A percentile compares a stretch with the other conserved stretches of the same genome.
Conservation (phyloP, 2,113 vertebrate genomes). For the Chaetops frenatus region DNA sequence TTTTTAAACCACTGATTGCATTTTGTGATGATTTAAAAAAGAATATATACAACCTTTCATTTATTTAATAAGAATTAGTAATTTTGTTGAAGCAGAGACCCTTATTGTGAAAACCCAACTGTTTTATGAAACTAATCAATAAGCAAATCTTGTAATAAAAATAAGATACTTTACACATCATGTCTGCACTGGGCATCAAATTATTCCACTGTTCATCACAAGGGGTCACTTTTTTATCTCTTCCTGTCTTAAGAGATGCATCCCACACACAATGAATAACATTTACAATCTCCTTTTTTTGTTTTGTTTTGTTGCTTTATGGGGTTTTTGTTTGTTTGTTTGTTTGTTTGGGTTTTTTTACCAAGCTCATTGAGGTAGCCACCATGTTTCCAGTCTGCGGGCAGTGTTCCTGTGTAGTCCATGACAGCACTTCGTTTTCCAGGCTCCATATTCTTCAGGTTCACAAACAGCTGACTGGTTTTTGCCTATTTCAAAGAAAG, state of each 20-base stretch:
- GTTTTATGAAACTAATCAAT: neutral
- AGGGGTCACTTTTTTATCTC: neutral
- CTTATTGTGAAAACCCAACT: neutral
- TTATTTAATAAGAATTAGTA: neutral
- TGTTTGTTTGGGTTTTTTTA: slow-evolving; percentile 36
- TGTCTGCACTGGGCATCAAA: neutral
- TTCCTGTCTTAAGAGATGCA: neutral
- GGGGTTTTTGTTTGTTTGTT: no score
- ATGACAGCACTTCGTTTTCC: slow-evolving; percentile 71
- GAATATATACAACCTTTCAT: neutral
- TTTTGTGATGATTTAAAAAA: neutral
- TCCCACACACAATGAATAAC: neutral
- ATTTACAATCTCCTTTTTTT: neutral
- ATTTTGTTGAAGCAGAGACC: neutral
- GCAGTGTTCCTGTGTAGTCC: slow-evolving; percentile 83
- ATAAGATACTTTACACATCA: neutral
- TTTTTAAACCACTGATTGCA: neutral
- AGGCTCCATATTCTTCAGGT: slow-evolving; percentile 81
- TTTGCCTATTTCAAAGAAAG: slow-evolving; percentile 71
- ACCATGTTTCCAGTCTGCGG: slow-evolving; percentile 92
- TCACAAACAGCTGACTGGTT: slow-evolving; percentile 84
- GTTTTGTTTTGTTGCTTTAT: neutral
- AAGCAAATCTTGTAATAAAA: neutral
- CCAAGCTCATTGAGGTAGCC: slow-evolving; percentile 89
- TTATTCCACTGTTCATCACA: neutral